Conservation (phyloP, 1,140 invertebrate species). For the Heliconius eleuchia region DNA sequence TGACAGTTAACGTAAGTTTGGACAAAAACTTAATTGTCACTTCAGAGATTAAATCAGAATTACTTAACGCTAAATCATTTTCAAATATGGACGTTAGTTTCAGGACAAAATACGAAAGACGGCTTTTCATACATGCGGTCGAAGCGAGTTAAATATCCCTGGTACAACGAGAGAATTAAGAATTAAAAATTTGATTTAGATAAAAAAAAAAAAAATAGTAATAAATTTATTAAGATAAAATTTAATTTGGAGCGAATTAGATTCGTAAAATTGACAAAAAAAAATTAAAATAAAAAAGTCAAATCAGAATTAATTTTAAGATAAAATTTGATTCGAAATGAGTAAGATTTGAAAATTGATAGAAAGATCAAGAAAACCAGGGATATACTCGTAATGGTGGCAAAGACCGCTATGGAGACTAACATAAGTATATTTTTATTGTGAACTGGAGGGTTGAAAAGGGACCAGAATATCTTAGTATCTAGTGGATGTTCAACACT, state of each 20-base stretch:
- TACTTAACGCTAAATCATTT: conserved; percentile 79
- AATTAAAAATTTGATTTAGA: background rate
- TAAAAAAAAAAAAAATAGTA: background rate
- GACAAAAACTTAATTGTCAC: conserved; percentile 33
- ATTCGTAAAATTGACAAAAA: background rate
- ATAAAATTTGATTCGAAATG: background rate
- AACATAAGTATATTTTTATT: conserved; percentile 73
- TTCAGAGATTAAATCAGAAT: conserved; percentile 64
- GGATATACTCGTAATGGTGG: conserved; percentile 3
- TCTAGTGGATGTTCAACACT: conserved; percentile 78
- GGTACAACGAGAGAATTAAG: background rate
- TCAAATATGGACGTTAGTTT: conserved; percentile 79
- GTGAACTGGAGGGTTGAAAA: conserved; percentile 74
- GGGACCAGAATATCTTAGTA: conserved; percentile 71
- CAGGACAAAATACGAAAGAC: conserved; percentile 77
- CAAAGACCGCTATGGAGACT: conserved; percentile 56
- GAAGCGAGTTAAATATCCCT: background rate
- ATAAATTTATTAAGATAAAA: background rate
- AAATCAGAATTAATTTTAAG: background rate
- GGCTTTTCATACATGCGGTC: conserved; percentile 61
- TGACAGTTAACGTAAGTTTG: conserved; percentile 24
- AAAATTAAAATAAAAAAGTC: background rate
- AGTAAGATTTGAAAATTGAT: background rate
- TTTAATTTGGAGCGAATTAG: background rate
- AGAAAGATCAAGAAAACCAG: background rate